These are phyloP conservation scores for Hipparchia sbordonii DNA, from an alignment of 2,888 invertebrate species.

Conservation along the genomic window DNA sequence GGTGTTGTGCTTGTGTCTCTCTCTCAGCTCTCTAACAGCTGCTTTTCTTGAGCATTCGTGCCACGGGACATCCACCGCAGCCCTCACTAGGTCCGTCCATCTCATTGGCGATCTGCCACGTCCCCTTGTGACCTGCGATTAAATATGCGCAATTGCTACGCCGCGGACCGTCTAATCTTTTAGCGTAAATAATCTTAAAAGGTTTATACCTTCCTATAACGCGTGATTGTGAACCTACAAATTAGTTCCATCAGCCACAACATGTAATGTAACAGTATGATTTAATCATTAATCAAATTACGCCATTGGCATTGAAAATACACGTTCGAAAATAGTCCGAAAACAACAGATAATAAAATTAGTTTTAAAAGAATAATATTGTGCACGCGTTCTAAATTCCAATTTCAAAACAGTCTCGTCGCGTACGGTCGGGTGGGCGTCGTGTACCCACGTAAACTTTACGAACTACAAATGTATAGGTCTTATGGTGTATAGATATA, in stretches of 20 bases:
- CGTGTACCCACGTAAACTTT: slow-evolving; percentile 20
- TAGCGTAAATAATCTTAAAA: no score
- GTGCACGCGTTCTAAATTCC: slow-evolving; percentile 36
- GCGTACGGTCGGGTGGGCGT: slow-evolving; percentile 27
- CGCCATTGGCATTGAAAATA: slow-evolving; percentile 31
- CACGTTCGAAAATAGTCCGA: slow-evolving; percentile 30
- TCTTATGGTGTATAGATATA: slow-evolving; percentile 12
- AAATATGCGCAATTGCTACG: no score
- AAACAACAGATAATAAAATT: slow-evolving; percentile 30
- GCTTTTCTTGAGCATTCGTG: no score
- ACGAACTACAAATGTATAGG: slow-evolving; percentile 1
- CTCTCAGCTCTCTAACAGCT: no score
- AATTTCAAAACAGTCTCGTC: slow-evolving; percentile 36
- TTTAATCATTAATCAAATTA: slow-evolving; percentile 19
- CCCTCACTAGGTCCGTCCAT: no score
- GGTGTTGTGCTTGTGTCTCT: no score
- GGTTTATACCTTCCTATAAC: no score
- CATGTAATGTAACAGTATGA: neutral
- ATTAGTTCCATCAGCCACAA: slow-evolving; percentile 12
- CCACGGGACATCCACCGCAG: no score
- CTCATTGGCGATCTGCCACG: no score
- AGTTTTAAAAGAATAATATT: slow-evolving; percentile 30
- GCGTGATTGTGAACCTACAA: slow-evolving; percentile 1
- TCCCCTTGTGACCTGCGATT: no score
- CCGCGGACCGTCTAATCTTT: no score